Conservation (phyloP, 92 coral and sea anemone species). For the Porites cylindrica region DNA sequence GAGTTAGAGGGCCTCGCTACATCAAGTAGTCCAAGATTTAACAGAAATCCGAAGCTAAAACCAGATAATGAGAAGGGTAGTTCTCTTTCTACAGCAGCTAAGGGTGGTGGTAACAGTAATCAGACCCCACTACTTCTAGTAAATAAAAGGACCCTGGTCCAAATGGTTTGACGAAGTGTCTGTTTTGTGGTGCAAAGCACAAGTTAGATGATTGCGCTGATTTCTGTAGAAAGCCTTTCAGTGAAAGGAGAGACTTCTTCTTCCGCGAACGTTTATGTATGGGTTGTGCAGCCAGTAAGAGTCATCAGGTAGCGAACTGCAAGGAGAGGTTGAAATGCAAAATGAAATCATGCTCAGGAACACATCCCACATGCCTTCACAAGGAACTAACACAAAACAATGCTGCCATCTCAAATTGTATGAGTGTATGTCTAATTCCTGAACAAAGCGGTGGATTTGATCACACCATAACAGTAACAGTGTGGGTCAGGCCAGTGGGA, state of each 20-base stretch:
- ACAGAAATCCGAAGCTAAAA: background rate
- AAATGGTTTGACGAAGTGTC: no score
- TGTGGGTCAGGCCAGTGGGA: constrained; percentile 42
- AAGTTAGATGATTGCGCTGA: background rate
- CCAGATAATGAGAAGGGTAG: no score
- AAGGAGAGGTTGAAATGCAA: no score
- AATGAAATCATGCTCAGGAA: background rate
- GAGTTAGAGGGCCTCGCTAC: background rate
- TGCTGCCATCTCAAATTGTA: constrained; percentile 12
- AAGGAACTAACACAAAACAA: background rate
- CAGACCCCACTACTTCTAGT: no score
- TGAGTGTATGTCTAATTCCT: constrained; percentile 17
- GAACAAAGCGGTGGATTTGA: background rate
- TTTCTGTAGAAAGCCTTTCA: constrained; percentile 4
- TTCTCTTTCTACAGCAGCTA: background rate
- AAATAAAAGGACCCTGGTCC: no score
- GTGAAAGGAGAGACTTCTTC: background rate
- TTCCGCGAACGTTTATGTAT: background rate
- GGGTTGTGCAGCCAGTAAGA: no score
- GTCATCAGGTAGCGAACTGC: no score
- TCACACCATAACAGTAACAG: constrained; percentile 26
- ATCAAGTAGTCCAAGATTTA: background rate
- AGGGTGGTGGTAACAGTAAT: background rate
- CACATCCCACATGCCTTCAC: constrained; percentile 41
- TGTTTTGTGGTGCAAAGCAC: background rate